Evolutionary conservation across 1,140 invertebrate species (phyloP).

Genomic region (Mizuhopecten yessoensis): DNA sequence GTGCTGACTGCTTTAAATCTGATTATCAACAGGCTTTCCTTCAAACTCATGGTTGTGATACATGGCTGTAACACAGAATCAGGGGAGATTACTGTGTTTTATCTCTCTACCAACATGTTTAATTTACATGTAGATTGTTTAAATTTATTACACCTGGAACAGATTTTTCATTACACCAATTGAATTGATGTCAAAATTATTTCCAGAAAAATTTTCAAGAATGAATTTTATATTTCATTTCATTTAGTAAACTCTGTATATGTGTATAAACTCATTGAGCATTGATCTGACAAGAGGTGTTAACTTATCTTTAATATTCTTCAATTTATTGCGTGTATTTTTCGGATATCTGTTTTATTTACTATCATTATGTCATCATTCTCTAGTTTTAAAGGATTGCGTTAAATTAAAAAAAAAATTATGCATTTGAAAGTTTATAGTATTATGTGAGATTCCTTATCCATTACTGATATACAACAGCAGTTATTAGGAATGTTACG

Average conservation of each 20-base stretch:
- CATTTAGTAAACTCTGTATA: not conserved
- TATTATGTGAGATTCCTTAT: not conserved
- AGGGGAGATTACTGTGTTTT: not conserved
- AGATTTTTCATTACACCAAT: not conserved
- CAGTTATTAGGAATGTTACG: not conserved
- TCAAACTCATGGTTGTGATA: constrained; percentile 1
- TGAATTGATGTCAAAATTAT: not conserved
- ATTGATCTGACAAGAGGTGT: too few species aligned
- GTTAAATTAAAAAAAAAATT: not conserved
- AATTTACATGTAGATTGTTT: not conserved
- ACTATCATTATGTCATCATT: not conserved
- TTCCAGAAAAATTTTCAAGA: not conserved
- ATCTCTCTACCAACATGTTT: not conserved
- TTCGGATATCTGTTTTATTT: too few species aligned
- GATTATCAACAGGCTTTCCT: too few species aligned
- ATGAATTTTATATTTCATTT: not conserved
- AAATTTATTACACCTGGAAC: not conserved
- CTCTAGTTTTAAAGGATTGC: not conserved
- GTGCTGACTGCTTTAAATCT: not conserved
- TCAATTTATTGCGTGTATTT: too few species aligned
- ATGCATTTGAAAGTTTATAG: not conserved
- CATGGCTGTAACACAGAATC: not conserved
- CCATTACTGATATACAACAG: not conserved
- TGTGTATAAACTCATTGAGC: too few species aligned
- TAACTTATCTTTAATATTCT: too few species aligned